Conservation (phyloP, 2,888 invertebrate species). For the Trichacis sp. region DNA sequence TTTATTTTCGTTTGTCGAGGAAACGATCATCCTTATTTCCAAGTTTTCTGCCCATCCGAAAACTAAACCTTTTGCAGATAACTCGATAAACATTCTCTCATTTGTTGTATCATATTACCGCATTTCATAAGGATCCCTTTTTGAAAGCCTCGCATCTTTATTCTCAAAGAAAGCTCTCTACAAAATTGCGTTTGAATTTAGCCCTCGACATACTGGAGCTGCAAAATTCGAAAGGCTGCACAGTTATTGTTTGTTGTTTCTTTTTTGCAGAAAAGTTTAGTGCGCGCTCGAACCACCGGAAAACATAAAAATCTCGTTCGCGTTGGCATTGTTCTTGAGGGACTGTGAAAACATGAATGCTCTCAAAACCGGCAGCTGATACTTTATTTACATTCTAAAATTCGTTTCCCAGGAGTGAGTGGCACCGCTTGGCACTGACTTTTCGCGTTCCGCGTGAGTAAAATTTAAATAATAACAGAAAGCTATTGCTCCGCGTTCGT, state of each 20-base stretch:
- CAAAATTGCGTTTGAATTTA: background rate
- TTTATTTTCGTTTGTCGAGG: slow-evolving; percentile 27
- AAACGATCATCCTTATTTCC: slow-evolving; percentile 24
- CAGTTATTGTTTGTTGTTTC: background rate
- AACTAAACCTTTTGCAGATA: slow-evolving; percentile 7
- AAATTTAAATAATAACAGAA: slow-evolving; percentile 19
- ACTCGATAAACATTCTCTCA: background rate
- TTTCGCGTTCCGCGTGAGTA: slow-evolving; percentile 6
- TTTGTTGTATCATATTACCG: background rate
- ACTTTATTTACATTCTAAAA: slow-evolving; percentile 9
- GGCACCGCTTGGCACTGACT: slow-evolving; percentile 8
- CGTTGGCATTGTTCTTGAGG: background rate
- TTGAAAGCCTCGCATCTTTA: background rate
- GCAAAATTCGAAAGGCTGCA: background rate
- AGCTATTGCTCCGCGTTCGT: slow-evolving; percentile 5
- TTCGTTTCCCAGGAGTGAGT: slow-evolving; percentile 8
- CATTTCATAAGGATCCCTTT: background rate
- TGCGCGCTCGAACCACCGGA: background rate
- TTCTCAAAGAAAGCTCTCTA: background rate
- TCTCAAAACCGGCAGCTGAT: slow-evolving; percentile 1
- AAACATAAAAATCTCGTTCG: background rate
- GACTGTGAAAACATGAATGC: slow-evolving; percentile 3
- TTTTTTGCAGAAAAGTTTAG: background rate
- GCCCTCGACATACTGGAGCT: background rate
- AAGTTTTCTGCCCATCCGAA: slow-evolving; percentile 16